Base-by-base conservation (phyloP, 1,140 invertebrate species). In the Archegozetes longisetosus region DNA sequence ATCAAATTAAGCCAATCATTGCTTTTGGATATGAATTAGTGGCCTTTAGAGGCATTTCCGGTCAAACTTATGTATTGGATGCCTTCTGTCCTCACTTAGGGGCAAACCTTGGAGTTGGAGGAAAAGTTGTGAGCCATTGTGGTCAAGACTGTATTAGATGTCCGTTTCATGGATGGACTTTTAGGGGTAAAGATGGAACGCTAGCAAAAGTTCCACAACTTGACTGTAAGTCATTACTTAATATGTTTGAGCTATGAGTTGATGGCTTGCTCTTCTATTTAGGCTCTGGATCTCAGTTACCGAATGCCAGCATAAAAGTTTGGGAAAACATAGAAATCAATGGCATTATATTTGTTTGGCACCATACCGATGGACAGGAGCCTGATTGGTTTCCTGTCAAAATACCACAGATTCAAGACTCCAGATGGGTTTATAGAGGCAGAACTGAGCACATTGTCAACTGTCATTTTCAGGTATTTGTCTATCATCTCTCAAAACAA, bases 41-140 rank as follows among this genome's bases (percentile, higher is more conserved):
- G 3, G 79, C 91, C 0, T 89, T 85, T 69, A 75, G 83, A 47
- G 70, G 68, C 26, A 73, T 80, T 60, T 64, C 69, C 53, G 79
- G 80, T 0, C 68, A 76, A n/a, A 78, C 80, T 0, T 78, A 81
- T 55, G 77, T 84, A 2, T 68, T 90, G 24, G 83, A 92, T 69
- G 86, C 88, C 0, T 89, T 88, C 68, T 93, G 88, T 69, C 87
- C 88, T 0, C 88, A 92, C 71, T 73, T 91, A 66, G 89, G 89
- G 0, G 88, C 88, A 0, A 86, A 91, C 70, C 75, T 92, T 67
- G 85, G 75, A 0, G 75, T 83, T 13, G 86, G 86, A 1, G 87
- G 88, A 0, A 72, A 71, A 0, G 84, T 88, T 0, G 75, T 22
- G 47, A 32, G 32, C 13, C 9, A 20, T n/a, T 24, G 51, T 12